Percentiles rank a stretch among this genome's conserved stretches.
phyloP scores from a whole-genome alignment of 2,113 vertebrate species.

The Coreoperca whiteheadi region DNA sequence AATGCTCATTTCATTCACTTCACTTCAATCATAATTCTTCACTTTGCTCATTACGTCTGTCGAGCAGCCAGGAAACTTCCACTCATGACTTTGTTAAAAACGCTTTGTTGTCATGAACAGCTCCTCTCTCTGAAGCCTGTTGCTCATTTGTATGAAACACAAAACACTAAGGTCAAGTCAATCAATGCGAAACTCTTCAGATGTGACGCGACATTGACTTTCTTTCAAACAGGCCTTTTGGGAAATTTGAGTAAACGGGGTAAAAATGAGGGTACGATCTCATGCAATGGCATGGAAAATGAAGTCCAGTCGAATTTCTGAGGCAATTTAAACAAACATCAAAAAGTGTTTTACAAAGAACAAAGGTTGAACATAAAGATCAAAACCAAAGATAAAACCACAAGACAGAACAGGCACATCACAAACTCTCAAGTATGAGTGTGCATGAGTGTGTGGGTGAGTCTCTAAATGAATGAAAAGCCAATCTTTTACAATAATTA shows the following conservation, averaged over 20 bases:
- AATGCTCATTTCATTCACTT: constrained; percentile 45
- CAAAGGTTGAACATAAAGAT: constrained; percentile 48
- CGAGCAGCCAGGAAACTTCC: constrained; percentile 58
- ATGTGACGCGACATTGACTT: constrained; percentile 17
- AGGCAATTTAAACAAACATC: constrained; percentile 47
- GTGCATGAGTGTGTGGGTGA: not conserved
- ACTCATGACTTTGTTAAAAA: constrained; percentile 42
- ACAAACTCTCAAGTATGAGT: constrained; percentile 4
- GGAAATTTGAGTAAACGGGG: constrained; percentile 29
- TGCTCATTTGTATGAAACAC: constrained; percentile 39
- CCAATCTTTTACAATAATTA: constrained; percentile 59
- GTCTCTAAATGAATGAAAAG: constrained; percentile 29
- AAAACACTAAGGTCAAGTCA: constrained; percentile 21
- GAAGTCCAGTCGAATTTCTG: constrained; percentile 36
- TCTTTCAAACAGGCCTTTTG: constrained; percentile 29
- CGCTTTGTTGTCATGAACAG: constrained; percentile 2
- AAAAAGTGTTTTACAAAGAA: constrained; percentile 40
- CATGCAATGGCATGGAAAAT: constrained; percentile 16
- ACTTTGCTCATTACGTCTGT: constrained; percentile 50
- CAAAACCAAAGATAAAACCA: constrained; percentile 34
- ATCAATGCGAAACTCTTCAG: constrained; percentile 20
- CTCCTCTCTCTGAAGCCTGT: constrained; percentile 34
- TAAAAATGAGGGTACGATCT: constrained; percentile 13
- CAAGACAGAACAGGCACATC: constrained; percentile 44
- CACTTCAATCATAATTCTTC: constrained; percentile 57